phyloP scores from a whole-genome alignment of 1,140 invertebrate genomes.

The Drosophila micromelanica region DNA sequence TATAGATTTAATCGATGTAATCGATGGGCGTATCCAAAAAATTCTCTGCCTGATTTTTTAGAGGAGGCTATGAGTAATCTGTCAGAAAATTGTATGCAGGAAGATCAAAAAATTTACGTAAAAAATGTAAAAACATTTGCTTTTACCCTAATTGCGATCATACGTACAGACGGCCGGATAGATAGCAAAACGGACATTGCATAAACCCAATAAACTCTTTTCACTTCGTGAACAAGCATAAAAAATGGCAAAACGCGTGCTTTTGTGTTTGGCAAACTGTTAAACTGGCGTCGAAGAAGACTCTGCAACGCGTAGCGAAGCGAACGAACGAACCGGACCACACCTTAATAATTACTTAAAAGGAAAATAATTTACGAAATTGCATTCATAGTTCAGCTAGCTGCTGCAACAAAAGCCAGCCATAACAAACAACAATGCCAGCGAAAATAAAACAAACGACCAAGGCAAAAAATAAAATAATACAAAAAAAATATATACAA shows the following conservation, averaged over 20 bases:
- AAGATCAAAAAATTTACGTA: too few relatives aligned
- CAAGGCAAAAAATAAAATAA: slow-evolving; percentile 37
- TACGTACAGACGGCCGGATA: too few relatives aligned
- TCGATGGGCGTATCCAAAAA: too few relatives aligned
- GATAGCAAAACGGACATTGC: too few relatives aligned
- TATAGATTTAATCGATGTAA: too few relatives aligned
- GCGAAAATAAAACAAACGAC: slow-evolving; percentile 51
- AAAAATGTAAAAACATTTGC: too few relatives aligned
- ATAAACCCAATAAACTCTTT: too few relatives aligned
- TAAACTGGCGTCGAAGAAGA: slow-evolving; percentile 50
- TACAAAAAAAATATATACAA: slow-evolving; percentile 31
- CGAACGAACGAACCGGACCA: slow-evolving; percentile 56
- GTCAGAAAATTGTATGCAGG: too few relatives aligned
- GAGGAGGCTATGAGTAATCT: too few relatives aligned
- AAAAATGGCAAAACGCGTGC: slow-evolving; percentile 55
- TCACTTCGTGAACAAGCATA: neutral
- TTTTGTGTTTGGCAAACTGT: slow-evolving; percentile 75
- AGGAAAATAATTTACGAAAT: slow-evolving; percentile 84
- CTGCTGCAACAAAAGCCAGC: slow-evolving; percentile 75
- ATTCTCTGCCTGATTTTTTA: too few relatives aligned
- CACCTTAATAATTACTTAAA: slow-evolving; percentile 84
- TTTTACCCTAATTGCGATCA: too few relatives aligned
- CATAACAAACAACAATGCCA: slow-evolving; percentile 75
- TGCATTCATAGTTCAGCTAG: slow-evolving; percentile 82
- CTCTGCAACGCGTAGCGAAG: slow-evolving; percentile 27